Evolutionary conservation across 1,140 invertebrate species (phyloP).

Genomic region (Aphaenogaster floridana): DNA sequence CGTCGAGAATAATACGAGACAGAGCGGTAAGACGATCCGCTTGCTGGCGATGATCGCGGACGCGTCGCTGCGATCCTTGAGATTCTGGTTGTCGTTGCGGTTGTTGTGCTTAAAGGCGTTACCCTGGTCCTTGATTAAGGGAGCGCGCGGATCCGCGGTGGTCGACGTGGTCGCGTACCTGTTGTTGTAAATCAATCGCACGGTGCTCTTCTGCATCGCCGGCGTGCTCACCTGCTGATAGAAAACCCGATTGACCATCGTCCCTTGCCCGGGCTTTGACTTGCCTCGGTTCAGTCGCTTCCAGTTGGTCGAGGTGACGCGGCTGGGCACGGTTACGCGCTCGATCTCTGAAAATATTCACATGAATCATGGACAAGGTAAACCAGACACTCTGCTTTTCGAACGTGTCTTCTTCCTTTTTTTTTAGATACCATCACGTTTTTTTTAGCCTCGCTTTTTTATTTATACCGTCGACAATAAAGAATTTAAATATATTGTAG

Average conservation of each 20-base stretch:
- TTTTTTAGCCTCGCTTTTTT: conserved; percentile 10
- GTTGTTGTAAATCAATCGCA: conserved; percentile 78
- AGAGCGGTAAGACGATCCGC: conserved; percentile 73
- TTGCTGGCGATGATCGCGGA: conserved; percentile 53
- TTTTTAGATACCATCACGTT: background rate
- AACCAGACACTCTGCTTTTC: conserved; percentile 13
- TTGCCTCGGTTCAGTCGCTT: conserved; percentile 78
- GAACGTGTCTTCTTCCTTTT: background rate
- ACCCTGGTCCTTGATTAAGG: conserved; percentile 80
- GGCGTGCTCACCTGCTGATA: conserved; percentile 82
- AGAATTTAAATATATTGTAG: background rate
- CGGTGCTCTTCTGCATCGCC: conserved; percentile 83
- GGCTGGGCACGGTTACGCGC: conserved; percentile 87
- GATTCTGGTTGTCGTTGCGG: conserved; percentile 67
- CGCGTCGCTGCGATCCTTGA: conserved; percentile 73
- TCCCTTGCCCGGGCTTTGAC: conserved; percentile 76
- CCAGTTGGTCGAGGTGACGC: conserved; percentile 86
- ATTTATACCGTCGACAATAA: background rate
- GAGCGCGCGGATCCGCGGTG: conserved; percentile 84
- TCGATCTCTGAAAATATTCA: conserved; percentile 87
- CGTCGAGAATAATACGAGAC: conserved; percentile 72
- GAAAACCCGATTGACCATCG: conserved; percentile 78
- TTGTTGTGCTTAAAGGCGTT: conserved; percentile 81
- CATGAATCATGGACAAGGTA: background rate
- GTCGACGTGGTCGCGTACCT: conserved; percentile 85